Percentiles rank a stretch among this genome's conserved stretches.
These are phyloP conservation scores for Hycleus phaleratus DNA, from an alignment of 1,140 invertebrate species.

Conservation along the genomic window DNA sequence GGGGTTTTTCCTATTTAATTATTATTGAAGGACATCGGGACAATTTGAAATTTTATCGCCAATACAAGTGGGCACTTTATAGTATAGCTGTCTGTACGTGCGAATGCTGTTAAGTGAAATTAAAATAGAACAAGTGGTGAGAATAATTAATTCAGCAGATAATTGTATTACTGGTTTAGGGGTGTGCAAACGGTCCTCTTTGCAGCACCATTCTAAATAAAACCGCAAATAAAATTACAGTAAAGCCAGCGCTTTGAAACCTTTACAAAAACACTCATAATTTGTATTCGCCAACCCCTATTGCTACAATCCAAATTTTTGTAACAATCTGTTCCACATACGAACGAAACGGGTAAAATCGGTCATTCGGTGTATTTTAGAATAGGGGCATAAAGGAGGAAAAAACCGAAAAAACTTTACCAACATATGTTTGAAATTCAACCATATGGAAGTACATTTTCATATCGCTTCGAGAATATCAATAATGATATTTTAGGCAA, in stretches of 20 bases:
- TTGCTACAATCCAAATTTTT: too few species aligned
- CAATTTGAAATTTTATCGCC: too few species aligned
- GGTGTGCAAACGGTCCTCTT: conserved; percentile 9
- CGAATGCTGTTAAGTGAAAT: conserved; percentile 14
- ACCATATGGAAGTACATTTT: background rate
- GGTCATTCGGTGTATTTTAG: too few species aligned
- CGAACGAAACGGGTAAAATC: too few species aligned
- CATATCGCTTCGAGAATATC: background rate
- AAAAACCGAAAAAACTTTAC: too few species aligned
- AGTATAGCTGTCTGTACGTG: background rate
- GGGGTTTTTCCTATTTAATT: too few species aligned
- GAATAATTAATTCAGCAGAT: conserved; percentile 17
- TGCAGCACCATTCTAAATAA: conserved; percentile 13
- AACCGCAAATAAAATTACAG: conserved; percentile 20
- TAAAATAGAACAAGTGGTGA: conserved; percentile 12
- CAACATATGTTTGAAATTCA: background rate
- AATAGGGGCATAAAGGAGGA: too few species aligned
- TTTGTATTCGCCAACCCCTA: background rate
- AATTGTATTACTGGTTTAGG: conserved; percentile 19
- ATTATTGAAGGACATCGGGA: too few species aligned
- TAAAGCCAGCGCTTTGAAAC: conserved; percentile 8
- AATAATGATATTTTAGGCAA: too few species aligned
- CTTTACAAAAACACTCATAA: background rate
- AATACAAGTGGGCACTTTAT: too few species aligned
- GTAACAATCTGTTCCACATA: too few species aligned